Base-by-base conservation (phyloP, 1,140 invertebrate genomes). In the Dendrolimus kikuchii region DNA sequence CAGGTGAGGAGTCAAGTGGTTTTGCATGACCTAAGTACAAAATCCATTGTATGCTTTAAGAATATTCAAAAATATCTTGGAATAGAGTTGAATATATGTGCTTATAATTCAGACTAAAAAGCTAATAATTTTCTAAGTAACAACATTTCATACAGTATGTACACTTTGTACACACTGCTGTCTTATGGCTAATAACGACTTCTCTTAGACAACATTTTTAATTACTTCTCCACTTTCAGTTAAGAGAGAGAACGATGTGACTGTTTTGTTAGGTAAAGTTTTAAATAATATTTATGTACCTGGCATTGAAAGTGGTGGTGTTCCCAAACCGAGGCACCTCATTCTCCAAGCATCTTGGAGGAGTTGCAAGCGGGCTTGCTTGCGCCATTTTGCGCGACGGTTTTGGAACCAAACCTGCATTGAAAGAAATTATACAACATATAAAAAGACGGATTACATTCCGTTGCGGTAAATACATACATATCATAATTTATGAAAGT, bases 321-420 rank as follows among this genome's bases (percentile, higher is more conserved):
- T 87, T 4, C 89, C 92, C 44, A 95, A 87, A 38, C 94, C 94
- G 10, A 96, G 86, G 69, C 94, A 96, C 49, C 95, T 90, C 93
- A 96, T 95, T 67, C 95, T 88, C 95, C 95, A 96, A 5, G 95
- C 95, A 73, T 96, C 95, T 77, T 96, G 95, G 7, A 96, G 88
- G 40, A 96, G 84, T 68, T 96, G 95, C 39, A 96, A 85, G 8
- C 95, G 88, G 2, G 95, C 94, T 71, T 96, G 94, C 70, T 96
- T 96, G 39, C 94, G 89, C 95, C 94, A 95, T 74, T 96, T 95
- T 7, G 95, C 94, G 51, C 94, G 87, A n/a, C 94, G 88, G 71
- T 96, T 95, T 89, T 96, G 95, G 81, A 96, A 95, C 95, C 94
- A 96, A n/a, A 96, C 94, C 94, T 94, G 68, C 3, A 71, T 74